phyloP scores from a whole-genome alignment of 2,113 vertebrate genomes.

The Silurus glanis region DNA sequence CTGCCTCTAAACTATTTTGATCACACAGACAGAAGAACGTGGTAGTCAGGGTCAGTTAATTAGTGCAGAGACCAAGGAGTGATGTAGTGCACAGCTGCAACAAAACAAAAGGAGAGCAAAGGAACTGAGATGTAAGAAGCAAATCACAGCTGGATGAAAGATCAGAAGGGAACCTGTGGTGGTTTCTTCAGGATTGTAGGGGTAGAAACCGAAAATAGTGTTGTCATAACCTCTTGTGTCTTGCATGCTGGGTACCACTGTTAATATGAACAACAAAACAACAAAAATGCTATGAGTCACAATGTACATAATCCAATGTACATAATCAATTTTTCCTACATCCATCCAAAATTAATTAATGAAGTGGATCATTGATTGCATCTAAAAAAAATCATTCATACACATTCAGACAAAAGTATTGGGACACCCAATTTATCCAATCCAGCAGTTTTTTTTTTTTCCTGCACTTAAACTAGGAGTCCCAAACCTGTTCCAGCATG shows the following conservation, averaged over 20 bases:
- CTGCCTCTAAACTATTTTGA: constrained; percentile 68
- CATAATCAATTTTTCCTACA: background rate
- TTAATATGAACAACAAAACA: constrained; percentile 27
- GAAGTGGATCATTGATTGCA: too few relatives aligned
- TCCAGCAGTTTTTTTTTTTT: too few relatives aligned
- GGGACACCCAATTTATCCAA: too few relatives aligned
- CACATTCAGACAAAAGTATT: too few relatives aligned
- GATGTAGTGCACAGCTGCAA: constrained; percentile 41
- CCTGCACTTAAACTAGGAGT: too few relatives aligned
- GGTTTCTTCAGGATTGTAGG: constrained; percentile 63
- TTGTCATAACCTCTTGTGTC: constrained; percentile 76
- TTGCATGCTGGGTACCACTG: constrained; percentile 86
- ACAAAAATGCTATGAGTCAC: background rate
- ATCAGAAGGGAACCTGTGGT: constrained; percentile 60
- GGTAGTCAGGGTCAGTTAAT: constrained; percentile 64
- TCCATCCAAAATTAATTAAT: too few relatives aligned
- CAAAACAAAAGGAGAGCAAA: background rate
- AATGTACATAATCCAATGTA: background rate
- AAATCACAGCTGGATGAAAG: constrained; percentile 33
- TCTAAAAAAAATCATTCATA: too few relatives aligned
- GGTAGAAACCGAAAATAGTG: constrained; percentile 64
- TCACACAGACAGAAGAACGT: constrained; percentile 66
- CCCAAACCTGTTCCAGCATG: too few relatives aligned
- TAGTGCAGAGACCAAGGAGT: constrained; percentile 51
- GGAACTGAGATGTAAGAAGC: background rate